Base-by-base conservation (phyloP, 2,888 invertebrate species). In the Barypeithes pellucidus region DNA sequence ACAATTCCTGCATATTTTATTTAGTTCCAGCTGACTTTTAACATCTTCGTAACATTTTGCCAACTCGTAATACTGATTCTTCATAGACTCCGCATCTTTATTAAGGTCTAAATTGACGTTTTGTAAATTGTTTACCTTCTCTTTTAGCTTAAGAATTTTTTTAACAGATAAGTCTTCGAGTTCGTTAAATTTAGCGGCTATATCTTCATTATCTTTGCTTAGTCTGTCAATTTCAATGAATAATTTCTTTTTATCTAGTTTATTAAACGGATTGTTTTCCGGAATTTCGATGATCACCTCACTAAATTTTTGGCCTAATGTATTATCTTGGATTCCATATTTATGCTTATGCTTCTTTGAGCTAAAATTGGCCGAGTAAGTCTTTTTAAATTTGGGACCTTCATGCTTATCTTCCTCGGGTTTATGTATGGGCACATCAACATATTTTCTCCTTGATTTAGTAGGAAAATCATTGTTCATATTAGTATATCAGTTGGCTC, bases 51-150 rank as follows among this genome's bases (percentile, higher is more conserved):
- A 87, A 57, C 89, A 88, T 54, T 84, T 84, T 0, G 87, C 82
- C 22, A 90, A 80, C 36, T 89, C 88, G 2, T 85, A 84, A 57
- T 90, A 87, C 74, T 89, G 88, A 0, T 78, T 82, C 77, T 88
- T 88, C 7, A 92, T 82, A 45, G 87, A 86, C 72, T 89, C 89
- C 76, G 92, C 92, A 80, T 92, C 91, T 73, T 89, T 88, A 0
- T 89, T 88, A 75, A 91, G 89, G 43, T 91, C 87, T 68, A 89
- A 88, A 81, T 92, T 92, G 77, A 89, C 88, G 57, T 89, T 88
- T 63, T 92, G 86, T 0, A 92, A 86, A 0, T 87, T 85, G 75
- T 88, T 87, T 0, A 92, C 83, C 80, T 91, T 91, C 54, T 50
- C 50, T 63, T 91, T 89, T 4, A 92, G 82, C 81, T 91, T 91